These are phyloP conservation scores for Bathynomus jamesi DNA, from an alignment of 1,140 invertebrate species.

Conservation along the genomic window DNA sequence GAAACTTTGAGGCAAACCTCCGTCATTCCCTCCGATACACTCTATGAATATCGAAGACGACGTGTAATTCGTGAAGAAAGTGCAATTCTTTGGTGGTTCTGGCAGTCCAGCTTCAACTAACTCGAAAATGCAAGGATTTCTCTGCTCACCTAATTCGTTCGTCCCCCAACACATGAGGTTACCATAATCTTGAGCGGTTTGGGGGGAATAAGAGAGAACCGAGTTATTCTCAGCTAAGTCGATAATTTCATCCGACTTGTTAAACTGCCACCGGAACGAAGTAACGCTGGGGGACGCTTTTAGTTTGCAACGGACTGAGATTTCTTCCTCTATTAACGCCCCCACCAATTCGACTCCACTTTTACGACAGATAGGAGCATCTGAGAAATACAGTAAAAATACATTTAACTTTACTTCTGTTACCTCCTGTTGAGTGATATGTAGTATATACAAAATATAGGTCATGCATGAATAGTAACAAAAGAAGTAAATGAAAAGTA, in stretches of 20 bases:
- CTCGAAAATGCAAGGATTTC: slow-evolving; percentile 41
- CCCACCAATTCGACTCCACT: neutral
- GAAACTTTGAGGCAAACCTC: neutral
- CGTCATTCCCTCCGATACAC: neutral
- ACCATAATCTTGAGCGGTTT: slow-evolving; percentile 38
- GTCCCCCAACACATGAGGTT: slow-evolving; percentile 40
- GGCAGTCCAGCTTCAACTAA: slow-evolving; percentile 59
- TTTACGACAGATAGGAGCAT: neutral
- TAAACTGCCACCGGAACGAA: neutral
- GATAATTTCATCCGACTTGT: neutral
- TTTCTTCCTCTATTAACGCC: neutral
- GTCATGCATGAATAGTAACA: too few relatives aligned
- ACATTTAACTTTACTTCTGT: too few relatives aligned
- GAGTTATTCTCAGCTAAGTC: neutral
- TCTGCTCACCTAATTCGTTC: slow-evolving; percentile 41
- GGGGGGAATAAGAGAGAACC: neutral
- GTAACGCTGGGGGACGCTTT: neutral
- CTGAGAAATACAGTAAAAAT: neutral
- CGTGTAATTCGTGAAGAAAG: neutral
- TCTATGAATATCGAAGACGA: neutral
- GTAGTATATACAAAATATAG: too few relatives aligned
- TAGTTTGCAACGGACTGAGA: neutral
- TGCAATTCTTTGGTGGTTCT: slow-evolving; percentile 73
- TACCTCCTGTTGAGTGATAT: too few relatives aligned
- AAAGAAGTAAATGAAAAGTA: too few relatives aligned